These are phyloP conservation scores for Numenius phaeopus DNA, from an alignment of 2,797 vertebrate species.

Conservation along the genomic window DNA sequence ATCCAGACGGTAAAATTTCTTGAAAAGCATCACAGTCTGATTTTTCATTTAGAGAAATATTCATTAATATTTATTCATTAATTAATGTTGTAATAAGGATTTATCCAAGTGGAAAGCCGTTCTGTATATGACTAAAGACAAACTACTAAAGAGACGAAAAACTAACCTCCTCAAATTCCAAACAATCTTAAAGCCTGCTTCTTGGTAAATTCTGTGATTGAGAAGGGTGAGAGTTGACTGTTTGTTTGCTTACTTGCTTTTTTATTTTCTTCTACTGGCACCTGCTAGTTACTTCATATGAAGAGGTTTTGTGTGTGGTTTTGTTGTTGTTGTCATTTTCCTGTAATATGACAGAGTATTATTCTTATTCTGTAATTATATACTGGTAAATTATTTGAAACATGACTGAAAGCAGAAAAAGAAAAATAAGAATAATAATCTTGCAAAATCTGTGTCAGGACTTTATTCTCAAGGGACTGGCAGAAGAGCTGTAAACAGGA, in stretches of 20 bases:
- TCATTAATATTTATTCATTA: neutral
- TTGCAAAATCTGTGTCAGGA: neutral
- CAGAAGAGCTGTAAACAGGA: neutral
- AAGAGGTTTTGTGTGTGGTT: neutral
- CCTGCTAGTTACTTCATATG: neutral
- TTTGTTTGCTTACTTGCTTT: accelerated
- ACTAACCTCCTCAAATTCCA: accelerated
- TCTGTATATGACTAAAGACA: neutral
- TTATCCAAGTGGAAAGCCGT: neutral
- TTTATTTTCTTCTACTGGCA: neutral
- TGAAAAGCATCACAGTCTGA: neutral
- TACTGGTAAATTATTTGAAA: neutral
- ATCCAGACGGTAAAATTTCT: neutral
- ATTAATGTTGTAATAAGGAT: neutral
- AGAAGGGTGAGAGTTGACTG: neutral
- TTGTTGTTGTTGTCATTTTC: neutral
- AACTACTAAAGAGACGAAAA: neutral
- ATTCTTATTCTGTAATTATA: neutral
- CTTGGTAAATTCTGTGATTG: neutral
- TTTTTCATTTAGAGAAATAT: neutral
- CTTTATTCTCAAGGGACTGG: neutral
- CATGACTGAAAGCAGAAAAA: neutral
- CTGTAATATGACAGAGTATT: neutral
- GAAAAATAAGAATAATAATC: neutral
- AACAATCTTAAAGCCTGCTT: neutral